Evolutionary conservation across 2,113 vertebrate genomes (phyloP), one percentile per base, ranked within the genome.

Genomic region (Melanocharis versteri): DNA sequence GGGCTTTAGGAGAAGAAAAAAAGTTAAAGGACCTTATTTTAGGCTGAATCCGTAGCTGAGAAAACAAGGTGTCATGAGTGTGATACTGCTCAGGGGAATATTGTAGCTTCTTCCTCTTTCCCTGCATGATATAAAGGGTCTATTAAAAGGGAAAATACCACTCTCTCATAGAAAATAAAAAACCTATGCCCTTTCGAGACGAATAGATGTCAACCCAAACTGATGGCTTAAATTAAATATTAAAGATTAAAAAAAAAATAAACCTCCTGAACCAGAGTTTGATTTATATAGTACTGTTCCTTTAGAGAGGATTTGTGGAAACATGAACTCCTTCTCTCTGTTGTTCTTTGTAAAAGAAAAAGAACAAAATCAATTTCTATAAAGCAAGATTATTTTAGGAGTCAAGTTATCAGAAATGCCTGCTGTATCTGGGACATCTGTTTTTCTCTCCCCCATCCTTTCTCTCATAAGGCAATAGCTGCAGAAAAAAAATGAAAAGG

Each of bases 361-460:
- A 89, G 87, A 96, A 86, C 62, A 91, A 93, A 94, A 95, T 94
- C 82, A 77, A 80, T 94, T 96, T 94, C 92, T 96, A 83, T 77
- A 94, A 88, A 95, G 85, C 75, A 95, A 91, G 91, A 95, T 94
- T 92, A 94, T 96, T 97, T 96, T 85, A 76, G 75, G 54, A 96
- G 82, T 92, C 83, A 79, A 84, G 84, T 85, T 95, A 87, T 77
- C 93, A 96, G 94, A 93, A 95, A 93, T 27, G 20, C 70, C 1
- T 5, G 77, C 77, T 94, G 54, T 94, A 96, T 94, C 93, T 96
- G 90, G 93, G 93, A 87, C 95, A 96, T 83, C 81, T 95, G 93
- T 78, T 94, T 96, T 92, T 71, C 75, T 91, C 73, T 87, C 37
- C 61, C 57, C 16, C 57, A 35, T 61, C 47, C 75, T 91, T 78